Base-by-base conservation (phyloP, 2,888 invertebrate species). In the Automeris io region DNA sequence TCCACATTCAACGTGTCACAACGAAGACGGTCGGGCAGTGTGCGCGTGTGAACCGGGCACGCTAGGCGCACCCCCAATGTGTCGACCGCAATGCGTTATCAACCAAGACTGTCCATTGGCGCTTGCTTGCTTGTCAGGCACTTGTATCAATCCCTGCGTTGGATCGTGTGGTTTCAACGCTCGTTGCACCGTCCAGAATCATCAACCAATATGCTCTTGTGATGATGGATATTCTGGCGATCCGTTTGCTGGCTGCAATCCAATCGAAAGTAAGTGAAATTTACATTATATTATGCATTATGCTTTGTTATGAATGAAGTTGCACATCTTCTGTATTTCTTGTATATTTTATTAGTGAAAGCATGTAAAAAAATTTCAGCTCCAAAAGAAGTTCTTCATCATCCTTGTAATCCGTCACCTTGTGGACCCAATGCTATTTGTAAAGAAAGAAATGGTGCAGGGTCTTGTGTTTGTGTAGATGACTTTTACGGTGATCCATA, bases 351-450 rank as follows among this genome's bases (percentile, higher is more conserved):
- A n/a, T 29, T 33, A 19, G 33, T 25, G 19, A 33, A 37, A 39
- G 39, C 42, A 38, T 40, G 12, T 3, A 49, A 61, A 45, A 49
- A 48, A 60, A 65, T 86, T 87, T 80, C 87, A 88, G 87, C 66
- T 67, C 61, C 80, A 51, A 85, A 74, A 82, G 91, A 90, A 64
- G 81, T 78, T 61, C 91, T 89, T 61, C 88, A 80, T 68, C 90
- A 92, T 66, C 93, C 94, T 49, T 94, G 94, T 75, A 90, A 90
- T 73, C 92, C 93, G 52, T 91, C 91, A 49, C 94, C 94, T 36
- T 95, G 94, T 71, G 95, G 94, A 49, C 85, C 92, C 40, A 95
- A 94, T 76, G 92, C 95, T 35, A 77, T 92, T 46, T 95, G 95
- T 76, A 90, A 90, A 60, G 92, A 92, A 80, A 87, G 88, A 55